Evolutionary conservation across 2,113 vertebrate species (phyloP), one percentile per base, ranked within the genome.

Genomic region (Heptranchias perlo): DNA sequence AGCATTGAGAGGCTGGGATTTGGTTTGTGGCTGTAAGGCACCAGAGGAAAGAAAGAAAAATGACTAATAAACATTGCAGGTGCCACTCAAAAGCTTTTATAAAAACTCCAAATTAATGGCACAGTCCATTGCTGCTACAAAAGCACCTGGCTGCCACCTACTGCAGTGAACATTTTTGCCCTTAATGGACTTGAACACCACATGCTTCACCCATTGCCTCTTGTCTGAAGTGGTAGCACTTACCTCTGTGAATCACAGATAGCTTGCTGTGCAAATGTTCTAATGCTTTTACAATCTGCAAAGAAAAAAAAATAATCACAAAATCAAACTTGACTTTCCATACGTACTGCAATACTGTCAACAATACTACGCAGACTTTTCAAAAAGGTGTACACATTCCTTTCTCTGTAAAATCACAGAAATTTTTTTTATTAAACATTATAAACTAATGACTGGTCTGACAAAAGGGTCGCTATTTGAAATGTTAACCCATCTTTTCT

Each of bases 231-330:
- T 61, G 18, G 89, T 16, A 96, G 91, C 7, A 96, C 97, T 78
- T 89, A 98, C 98, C 98, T 98, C 98, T 97, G 69, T 98, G 98
- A 96, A 98, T 98, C 86, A 98, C 98, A 0, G 98, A 98, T 25
- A 98, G 97, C 97, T 98, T 98, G 96, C 98, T 98, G 96, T 98
- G 98, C 96, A 98, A 97, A 78, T 98, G 98, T 96, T 98, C 98
- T 97, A 98, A 97, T 2, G 98, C 98, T 96, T 98, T 97, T 87
- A 98, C 98, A 47, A 98, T 97, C 98, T 98, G 49, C 11, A 0
- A 92, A 44, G 18, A 96, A 82, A 97, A 11, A 47, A 62, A 52
- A 76, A n/a, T n/a, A 91, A 13, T 2, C 21, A 61, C 89, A 92
- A 92, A 95, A 95, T 69, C 44, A 67, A 47, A 95, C 65, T 14